Percentiles rank a stretch among this genome's conserved stretches.
phyloP scores from a whole-genome alignment of 2,888 invertebrate species.

The Aspidapion aeneum region DNA sequence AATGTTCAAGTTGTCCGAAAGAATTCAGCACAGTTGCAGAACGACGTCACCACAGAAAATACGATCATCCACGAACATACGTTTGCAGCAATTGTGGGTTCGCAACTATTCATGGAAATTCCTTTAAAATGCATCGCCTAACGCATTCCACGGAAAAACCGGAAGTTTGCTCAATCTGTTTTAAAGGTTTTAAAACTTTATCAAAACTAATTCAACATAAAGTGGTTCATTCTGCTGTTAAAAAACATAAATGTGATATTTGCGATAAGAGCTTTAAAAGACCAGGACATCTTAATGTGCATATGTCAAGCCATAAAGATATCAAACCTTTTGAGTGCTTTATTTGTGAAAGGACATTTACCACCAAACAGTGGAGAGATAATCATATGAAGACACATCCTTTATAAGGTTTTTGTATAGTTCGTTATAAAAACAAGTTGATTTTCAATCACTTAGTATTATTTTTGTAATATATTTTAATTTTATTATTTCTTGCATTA shows the following conservation, averaged over 20 bases:
- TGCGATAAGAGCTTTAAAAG: slow-evolving; percentile 5
- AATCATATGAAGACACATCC: slow-evolving; percentile 2
- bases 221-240: background rate
- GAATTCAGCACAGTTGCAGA: background rate
- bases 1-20: background rate
- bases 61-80: background rate
- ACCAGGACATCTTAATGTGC: background rate
- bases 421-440: too few relatives aligned
- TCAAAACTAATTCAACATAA: background rate
- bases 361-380: slow-evolving; percentile 3
- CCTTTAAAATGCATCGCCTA: slow-evolving; percentile 28
- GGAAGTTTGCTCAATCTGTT: slow-evolving; percentile 23
- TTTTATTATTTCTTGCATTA: too few relatives aligned
- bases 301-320: slow-evolving; percentile 5
- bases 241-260: slow-evolving; percentile 1
- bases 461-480: too few relatives aligned
- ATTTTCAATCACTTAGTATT: too few relatives aligned
- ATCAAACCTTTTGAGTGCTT: slow-evolving; percentile 1
- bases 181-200: background rate
- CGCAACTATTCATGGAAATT: background rate
- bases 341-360: slow-evolving; percentile 6
- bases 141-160: slow-evolving; percentile 44
- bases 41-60: background rate
- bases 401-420: too few relatives aligned
- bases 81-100: background rate